A percentile compares a stretch with the other conserved stretches of the same genome.
Conservation (phyloP, 2,888 invertebrate species). For the Brenthis daphne region DNA sequence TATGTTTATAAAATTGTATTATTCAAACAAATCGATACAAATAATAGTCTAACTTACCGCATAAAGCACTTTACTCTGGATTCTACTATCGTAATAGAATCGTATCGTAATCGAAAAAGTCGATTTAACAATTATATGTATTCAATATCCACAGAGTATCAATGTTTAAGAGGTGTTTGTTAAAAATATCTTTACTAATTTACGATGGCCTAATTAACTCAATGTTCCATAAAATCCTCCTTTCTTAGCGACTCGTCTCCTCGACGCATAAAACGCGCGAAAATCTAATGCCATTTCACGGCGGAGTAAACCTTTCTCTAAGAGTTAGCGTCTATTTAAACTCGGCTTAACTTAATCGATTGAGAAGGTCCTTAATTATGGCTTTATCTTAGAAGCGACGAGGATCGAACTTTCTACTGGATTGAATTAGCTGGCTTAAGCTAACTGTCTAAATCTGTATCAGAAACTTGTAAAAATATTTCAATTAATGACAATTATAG, state of each 20-base stretch:
- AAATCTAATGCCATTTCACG: slow-evolving; percentile 83
- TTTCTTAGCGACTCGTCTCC: slow-evolving; percentile 77
- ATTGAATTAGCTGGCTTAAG: slow-evolving; percentile 58
- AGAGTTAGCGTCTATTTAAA: slow-evolving; percentile 82
- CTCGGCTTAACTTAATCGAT: slow-evolving; percentile 81
- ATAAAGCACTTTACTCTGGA: no score
- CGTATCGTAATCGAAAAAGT: no score
- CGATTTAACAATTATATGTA: no score
- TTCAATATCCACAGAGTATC: background rate
- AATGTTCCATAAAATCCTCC: slow-evolving; percentile 78
- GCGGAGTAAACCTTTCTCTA: slow-evolving; percentile 80
- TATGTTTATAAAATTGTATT: no score
- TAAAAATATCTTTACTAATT: slow-evolving; percentile 75
- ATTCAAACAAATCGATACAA: no score
- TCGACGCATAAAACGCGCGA: slow-evolving; percentile 73
- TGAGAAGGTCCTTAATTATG: slow-evolving; percentile 81
- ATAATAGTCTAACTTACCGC: no score
- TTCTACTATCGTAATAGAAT: no score
- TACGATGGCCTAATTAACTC: slow-evolving; percentile 77
- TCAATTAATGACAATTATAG: background rate
- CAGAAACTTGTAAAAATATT: background rate
- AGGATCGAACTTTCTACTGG: slow-evolving; percentile 72
- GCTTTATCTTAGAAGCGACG: slow-evolving; percentile 75
- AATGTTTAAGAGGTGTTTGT: slow-evolving; percentile 67
- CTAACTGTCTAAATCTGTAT: slow-evolving; percentile 14